These are phyloP conservation scores for Acipenser oxyrinchus DNA, from an alignment of 2,797 vertebrate species.

Conservation along the genomic window DNA sequence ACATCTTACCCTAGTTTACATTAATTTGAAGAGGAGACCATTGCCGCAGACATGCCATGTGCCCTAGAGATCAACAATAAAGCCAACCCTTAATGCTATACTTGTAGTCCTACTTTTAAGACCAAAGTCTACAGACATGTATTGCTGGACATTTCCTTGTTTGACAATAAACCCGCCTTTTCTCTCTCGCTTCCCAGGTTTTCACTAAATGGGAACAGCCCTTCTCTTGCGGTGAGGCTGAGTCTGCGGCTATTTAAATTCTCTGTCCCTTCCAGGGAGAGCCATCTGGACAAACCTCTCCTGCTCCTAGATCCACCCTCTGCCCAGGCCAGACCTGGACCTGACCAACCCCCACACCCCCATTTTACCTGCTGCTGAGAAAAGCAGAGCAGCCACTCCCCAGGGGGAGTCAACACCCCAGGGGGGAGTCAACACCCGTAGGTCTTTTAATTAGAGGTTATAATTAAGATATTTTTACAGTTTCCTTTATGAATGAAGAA, in stretches of 20 bases:
- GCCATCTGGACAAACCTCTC: conserved; percentile 5
- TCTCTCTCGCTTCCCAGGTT: conserved; percentile 47
- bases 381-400: conserved; percentile 2
- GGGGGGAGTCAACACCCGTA: conserved; percentile 6
- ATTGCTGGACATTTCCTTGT: conserved; percentile 1
- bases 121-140: neutral
- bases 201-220: conserved; percentile 66
- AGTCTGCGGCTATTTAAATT: conserved; percentile 8
- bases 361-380: conserved; percentile 2
- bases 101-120: neutral
- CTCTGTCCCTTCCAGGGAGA: conserved; percentile 9
- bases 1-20: too few species aligned
- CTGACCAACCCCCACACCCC: neutral
- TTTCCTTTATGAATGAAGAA: conserved; percentile 29
- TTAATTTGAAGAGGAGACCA: neutral
- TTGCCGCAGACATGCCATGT: too few species aligned
- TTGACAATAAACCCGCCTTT: conserved; percentile 8
- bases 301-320: neutral
- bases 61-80: too few species aligned
- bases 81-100: too few species aligned
- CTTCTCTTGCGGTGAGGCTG: conserved; percentile 57
- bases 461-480: conserved; percentile 20
- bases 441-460: conserved; percentile 25
- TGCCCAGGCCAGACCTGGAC: neutral
- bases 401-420: neutral